A percentile compares a stretch with the other conserved stretches of the same genome.
phyloP scores from a whole-genome alignment of 1,140 invertebrate species.

The Diorhabda sublineata region DNA sequence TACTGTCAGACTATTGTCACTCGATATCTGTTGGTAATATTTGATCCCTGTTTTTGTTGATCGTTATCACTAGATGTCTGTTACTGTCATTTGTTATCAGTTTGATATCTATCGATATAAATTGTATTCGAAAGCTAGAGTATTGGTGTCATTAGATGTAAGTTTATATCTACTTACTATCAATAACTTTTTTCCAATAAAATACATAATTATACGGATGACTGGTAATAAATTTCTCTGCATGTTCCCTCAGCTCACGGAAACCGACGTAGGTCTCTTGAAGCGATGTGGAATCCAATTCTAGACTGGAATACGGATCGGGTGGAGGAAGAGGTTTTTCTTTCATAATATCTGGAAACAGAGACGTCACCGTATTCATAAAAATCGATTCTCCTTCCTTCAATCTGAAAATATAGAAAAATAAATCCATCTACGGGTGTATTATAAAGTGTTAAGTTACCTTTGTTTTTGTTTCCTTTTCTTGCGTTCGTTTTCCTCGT shows the following conservation, averaged over 20 bases:
- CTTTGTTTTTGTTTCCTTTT: constrained; percentile 42
- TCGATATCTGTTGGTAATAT: too few relatives aligned
- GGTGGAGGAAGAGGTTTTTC: constrained; percentile 33
- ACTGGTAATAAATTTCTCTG: constrained; percentile 24
- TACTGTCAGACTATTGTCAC: too few relatives aligned
- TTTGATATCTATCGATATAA: too few relatives aligned
- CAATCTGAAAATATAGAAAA: constrained; percentile 20
- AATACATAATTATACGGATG: constrained; percentile 38
- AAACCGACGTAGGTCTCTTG: constrained; percentile 27
- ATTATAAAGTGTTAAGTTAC: neutral
- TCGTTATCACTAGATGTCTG: too few relatives aligned
- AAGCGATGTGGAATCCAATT: constrained; percentile 19
- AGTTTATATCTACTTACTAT: constrained; percentile 12
- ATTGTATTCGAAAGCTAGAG: too few relatives aligned
- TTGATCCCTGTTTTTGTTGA: too few relatives aligned
- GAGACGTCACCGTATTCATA: constrained; percentile 38
- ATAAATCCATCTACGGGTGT: neutral
- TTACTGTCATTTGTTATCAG: too few relatives aligned
- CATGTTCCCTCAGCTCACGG: constrained; percentile 18
- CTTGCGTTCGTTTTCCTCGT: constrained; percentile 46
- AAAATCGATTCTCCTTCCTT: constrained; percentile 40
- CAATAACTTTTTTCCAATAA: constrained; percentile 33
- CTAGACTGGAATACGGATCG: constrained; percentile 35
- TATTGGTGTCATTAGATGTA: too few relatives aligned
- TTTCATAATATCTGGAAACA: constrained; percentile 42